phyloP scores from a whole-genome alignment of 2,888 invertebrate genomes.

The Nomada ruficornis region DNA sequence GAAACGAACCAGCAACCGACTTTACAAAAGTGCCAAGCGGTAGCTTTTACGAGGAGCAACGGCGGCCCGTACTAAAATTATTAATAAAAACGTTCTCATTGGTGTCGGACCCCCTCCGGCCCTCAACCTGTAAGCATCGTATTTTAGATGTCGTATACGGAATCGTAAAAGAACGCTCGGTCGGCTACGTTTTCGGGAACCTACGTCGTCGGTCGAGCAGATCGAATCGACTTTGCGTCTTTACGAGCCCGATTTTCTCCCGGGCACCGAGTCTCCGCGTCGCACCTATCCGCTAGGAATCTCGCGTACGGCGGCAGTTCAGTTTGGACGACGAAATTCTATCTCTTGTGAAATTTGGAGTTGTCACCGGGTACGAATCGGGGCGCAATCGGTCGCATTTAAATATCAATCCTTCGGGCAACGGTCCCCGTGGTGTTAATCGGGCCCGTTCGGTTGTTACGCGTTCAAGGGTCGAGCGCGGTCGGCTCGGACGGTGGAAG shows the following conservation, averaged over 20 bases:
- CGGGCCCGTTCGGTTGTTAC: conserved; percentile 68
- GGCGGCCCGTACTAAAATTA: conserved; percentile 70
- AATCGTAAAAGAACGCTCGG: conserved; percentile 73
- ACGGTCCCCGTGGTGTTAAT: conserved; percentile 19
- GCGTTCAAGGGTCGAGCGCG: conserved; percentile 65
- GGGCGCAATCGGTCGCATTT: conserved; percentile 64
- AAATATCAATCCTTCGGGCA: conserved; percentile 72
- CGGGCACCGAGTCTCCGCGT: conserved; percentile 17
- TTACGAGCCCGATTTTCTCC: conserved; percentile 56
- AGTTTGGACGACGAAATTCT: not conserved
- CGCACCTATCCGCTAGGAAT: conserved; percentile 11
- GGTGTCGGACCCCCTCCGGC: conserved; percentile 50
- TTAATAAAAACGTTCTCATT: conserved; percentile 77
- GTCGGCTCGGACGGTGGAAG: conserved; percentile 14
- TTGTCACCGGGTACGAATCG: no score
- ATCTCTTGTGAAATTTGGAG: not conserved
- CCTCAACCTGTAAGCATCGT: conserved; percentile 71
- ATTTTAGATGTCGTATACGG: conserved; percentile 71
- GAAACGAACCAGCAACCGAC: conserved; percentile 14
- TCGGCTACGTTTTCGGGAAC: conserved; percentile 20
- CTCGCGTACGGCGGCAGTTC: not conserved
- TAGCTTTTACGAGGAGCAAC: conserved; percentile 71
- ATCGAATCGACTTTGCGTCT: conserved; percentile 64
- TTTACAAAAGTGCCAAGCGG: conserved; percentile 67
- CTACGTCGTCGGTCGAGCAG: conserved; percentile 49